Percentiles rank a stretch among this genome's conserved stretches.
These are phyloP conservation scores for Neolamprologus brichardi DNA, from an alignment of 2,113 vertebrate species.

Conservation along the genomic window DNA sequence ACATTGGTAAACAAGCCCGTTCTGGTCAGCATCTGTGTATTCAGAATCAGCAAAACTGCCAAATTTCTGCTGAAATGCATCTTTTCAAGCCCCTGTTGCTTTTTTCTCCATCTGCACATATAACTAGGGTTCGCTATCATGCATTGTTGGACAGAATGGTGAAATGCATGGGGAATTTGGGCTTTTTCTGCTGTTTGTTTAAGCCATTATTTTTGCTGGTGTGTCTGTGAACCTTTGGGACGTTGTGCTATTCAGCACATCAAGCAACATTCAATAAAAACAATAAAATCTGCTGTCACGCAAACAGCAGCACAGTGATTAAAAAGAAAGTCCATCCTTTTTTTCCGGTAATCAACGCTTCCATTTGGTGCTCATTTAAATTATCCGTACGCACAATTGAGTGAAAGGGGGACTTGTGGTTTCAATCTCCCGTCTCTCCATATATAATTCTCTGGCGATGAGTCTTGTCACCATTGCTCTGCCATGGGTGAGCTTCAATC, in stretches of 20 bases:
- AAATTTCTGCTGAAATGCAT: slow-evolving; percentile 7
- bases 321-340: background rate
- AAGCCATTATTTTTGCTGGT: slow-evolving; percentile 17
- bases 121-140: background rate
- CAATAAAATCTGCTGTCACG: background rate
- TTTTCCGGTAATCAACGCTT: background rate
- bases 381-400: slow-evolving; percentile 25
- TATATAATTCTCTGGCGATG: slow-evolving; percentile 42
- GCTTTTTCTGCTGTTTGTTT: background rate
- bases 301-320: background rate
- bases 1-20: background rate
- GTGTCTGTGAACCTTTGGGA: slow-evolving; percentile 18
- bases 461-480: slow-evolving; percentile 46
- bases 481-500: slow-evolving; percentile 46
- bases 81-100: background rate
- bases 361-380: background rate
- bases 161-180: background rate
- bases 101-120: background rate
- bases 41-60: background rate
- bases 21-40: background rate
- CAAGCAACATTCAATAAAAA: background rate
- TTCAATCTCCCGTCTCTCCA: slow-evolving; percentile 26
- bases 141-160: background rate
- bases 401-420: slow-evolving; percentile 37
- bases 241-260: slow-evolving; percentile 2